These are phyloP conservation scores for Muscidifurax raptorellus DNA, from an alignment of 1,140 invertebrate genomes.

Conservation along the genomic window DNA sequence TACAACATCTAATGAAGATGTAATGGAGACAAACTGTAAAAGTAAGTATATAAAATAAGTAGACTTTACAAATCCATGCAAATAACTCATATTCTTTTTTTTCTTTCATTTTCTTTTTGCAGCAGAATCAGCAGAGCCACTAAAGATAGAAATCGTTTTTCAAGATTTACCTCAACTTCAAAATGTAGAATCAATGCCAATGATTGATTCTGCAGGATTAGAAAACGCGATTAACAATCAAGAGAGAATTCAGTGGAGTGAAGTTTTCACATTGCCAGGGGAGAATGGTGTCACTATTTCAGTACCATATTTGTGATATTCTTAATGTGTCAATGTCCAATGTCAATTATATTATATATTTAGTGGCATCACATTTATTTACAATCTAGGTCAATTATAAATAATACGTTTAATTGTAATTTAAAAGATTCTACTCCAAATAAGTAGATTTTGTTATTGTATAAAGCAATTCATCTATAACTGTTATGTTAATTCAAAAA, in stretches of 20 bases:
- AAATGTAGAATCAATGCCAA: slow-evolving; percentile 1
- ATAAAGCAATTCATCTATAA: slow-evolving; percentile 4
- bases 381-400: not conserved
- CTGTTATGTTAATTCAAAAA: too few species aligned
- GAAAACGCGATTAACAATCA: not conserved
- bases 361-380: not conserved
- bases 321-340: not conserved
- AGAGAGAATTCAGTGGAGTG: slow-evolving; percentile 17
- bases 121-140: slow-evolving; percentile 32
- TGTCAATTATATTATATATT: too few species aligned
- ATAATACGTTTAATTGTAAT: not conserved
- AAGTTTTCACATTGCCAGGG: not conserved
- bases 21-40: slow-evolving; percentile 18
- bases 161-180: slow-evolving; percentile 37
- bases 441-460: slow-evolving; percentile 11
- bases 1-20: slow-evolving; percentile 4
- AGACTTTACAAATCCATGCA: too few species aligned
- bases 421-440: not conserved
- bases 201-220: not conserved
- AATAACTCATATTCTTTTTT: too few species aligned
- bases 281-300: not conserved
- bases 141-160: slow-evolving; percentile 46
- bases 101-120: not conserved
- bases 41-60: slow-evolving; percentile 17
- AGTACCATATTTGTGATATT: slow-evolving; percentile 5